Conservation (phyloP, 2,113 vertebrate species). For the Percopsis transmontana region DNA sequence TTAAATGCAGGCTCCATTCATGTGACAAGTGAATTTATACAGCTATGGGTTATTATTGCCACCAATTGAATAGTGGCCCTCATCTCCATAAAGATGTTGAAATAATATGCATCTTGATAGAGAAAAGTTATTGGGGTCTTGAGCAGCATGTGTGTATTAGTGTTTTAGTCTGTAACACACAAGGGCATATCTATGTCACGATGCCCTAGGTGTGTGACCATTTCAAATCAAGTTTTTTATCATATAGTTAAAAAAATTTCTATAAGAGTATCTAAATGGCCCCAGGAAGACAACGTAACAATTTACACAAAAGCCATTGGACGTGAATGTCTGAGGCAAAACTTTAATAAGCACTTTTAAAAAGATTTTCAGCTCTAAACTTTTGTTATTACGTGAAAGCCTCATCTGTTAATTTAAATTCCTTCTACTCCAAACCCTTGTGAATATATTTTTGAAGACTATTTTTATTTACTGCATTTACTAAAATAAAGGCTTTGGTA, state of each 20-base stretch:
- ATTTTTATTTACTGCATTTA: slow-evolving; percentile 67
- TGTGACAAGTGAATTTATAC: slow-evolving; percentile 75
- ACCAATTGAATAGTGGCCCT: slow-evolving; percentile 66
- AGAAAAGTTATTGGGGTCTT: slow-evolving; percentile 12
- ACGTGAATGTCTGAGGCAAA: slow-evolving; percentile 48
- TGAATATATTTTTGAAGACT: slow-evolving; percentile 55
- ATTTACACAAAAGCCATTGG: slow-evolving; percentile 49
- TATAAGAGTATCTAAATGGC: slow-evolving; percentile 21
- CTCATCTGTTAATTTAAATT: slow-evolving; percentile 50
- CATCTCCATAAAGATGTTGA: slow-evolving; percentile 69
- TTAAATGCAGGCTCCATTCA: slow-evolving; percentile 74
- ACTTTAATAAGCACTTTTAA: slow-evolving; percentile 37
- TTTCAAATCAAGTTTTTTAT: slow-evolving; percentile 19
- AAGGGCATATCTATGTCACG: slow-evolving; percentile 5
- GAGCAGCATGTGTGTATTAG: slow-evolving; percentile 4
- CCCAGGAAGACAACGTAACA: slow-evolving; percentile 25
- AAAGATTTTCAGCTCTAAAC: slow-evolving; percentile 38
- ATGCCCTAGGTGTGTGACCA: slow-evolving; percentile 14
- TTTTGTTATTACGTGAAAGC: slow-evolving; percentile 55
- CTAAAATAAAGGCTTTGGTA: slow-evolving; percentile 59
- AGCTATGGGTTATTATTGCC: slow-evolving; percentile 71
- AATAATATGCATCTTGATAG: slow-evolving; percentile 55
- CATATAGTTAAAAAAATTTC: slow-evolving; percentile 28
- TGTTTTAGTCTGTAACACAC: not conserved
- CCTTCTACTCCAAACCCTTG: slow-evolving; percentile 49